Base-by-base conservation (phyloP, 2,888 invertebrate genomes). In the Aphodius granarius region DNA sequence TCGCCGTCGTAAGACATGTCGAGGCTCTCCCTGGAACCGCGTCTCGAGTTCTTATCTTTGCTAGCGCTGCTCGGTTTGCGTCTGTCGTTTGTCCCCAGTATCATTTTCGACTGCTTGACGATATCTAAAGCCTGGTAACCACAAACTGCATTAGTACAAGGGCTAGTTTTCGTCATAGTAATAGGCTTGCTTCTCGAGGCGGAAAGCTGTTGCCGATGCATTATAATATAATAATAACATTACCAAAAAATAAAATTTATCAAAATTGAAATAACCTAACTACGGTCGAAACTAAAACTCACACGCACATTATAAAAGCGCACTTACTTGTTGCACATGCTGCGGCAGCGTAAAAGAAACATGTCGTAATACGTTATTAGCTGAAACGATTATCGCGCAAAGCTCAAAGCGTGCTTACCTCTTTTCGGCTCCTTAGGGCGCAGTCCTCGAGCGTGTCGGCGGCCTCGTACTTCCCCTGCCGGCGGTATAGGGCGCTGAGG, bases 361-460 rank as follows among this genome's bases (percentile, higher is more conserved):
- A n/a, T 68, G 18, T 66, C 22, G 20, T 68, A 68, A n/a, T 68
- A 78, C 72, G 43, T 19, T 72, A 21, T 75, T 71, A 43, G 20
- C 22, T n/a, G 17, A 4, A 71, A 43, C 19, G 43, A 6, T 71
- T 62, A 19, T 16, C 5, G 23, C 17, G 22, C 9, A 71, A 68
- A 19, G 20, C 13, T 68, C 22, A 66, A 66, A 78, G 19, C 3
- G n/a, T 73, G 83, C 83, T 86, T 86, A 97, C 97, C 93, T 97
- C 97, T 90, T 97, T 97, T 88, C 97, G 92, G 86, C 97, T 97
- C 85, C 98, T 92, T 81, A 98, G 90, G 63, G 98, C 98, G 89
- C 98, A 99, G 89, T 99, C 99, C 86, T 99, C 99, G 22, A 99
- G 91, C 0, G 98, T 98, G 88, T 99, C 99, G 0, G 99, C 99